These are phyloP conservation scores for Rhabdophis nuchalis DNA, from an alignment of 2,797 vertebrate genomes.

Conservation along the genomic window DNA sequence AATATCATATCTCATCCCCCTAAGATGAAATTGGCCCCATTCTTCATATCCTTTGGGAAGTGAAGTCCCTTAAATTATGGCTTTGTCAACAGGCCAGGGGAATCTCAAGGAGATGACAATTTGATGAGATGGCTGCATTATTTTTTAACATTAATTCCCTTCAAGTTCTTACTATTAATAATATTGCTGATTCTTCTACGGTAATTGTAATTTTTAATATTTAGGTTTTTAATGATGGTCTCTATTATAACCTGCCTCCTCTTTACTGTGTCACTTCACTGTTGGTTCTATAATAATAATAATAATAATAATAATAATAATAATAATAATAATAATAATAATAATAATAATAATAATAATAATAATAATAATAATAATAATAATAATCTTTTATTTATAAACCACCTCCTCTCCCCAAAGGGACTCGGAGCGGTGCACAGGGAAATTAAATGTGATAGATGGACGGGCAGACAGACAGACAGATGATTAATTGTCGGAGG, in stretches of 20 bases:
- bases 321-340: too few species aligned
- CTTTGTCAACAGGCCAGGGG: neutral
- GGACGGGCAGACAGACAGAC: too few species aligned
- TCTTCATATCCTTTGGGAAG: neutral
- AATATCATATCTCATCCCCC: neutral
- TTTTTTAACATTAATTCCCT: neutral
- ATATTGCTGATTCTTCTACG: neutral
- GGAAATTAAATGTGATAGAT: too few species aligned
- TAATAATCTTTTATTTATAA: too few species aligned
- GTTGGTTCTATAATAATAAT: neutral
- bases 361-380: too few species aligned
- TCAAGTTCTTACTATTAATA: neutral
- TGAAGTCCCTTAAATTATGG: neutral
- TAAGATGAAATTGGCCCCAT: neutral
- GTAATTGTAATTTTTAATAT: neutral
- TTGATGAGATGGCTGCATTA: neutral
- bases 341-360: too few species aligned
- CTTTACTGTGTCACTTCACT: neutral
- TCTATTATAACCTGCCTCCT: neutral
- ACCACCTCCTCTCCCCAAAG: too few species aligned
- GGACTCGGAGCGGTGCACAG: too few species aligned
- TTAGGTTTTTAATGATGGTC: neutral
- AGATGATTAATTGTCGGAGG: neutral
- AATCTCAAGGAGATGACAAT: neutral
- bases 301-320: too few species aligned